Evolutionary conservation across 2,888 invertebrate genomes (phyloP).

Genomic region (Andrena haemorrhoa): DNA sequence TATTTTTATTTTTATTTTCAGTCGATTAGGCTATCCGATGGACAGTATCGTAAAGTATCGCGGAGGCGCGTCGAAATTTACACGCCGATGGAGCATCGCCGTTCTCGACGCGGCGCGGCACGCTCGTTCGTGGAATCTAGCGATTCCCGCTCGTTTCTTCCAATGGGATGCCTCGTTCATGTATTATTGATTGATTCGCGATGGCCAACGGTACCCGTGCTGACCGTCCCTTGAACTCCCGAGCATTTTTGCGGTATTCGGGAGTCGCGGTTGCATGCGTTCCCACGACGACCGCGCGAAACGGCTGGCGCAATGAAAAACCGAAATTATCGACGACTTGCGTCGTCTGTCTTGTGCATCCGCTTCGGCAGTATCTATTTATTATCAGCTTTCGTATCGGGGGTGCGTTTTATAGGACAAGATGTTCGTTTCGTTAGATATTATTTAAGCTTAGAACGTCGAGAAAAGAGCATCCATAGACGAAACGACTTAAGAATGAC

Average conservation of each 20-base stretch:
- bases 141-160: conserved; percentile 25
- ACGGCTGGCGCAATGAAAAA: not conserved
- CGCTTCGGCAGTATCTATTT: not conserved
- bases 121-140: conserved; percentile 20
- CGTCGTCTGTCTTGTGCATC: conserved; percentile 6
- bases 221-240: conserved; percentile 18
- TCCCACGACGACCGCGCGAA: conserved; percentile 44
- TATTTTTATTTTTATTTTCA: not conserved
- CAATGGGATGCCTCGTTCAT: conserved; percentile 49
- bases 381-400: too few species aligned
- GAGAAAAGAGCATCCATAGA: too few species aligned
- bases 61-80: conserved; percentile 1
- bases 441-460: too few species aligned
- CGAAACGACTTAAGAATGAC: too few species aligned
- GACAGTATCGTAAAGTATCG: not conserved
- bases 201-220: conserved; percentile 16
- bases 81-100: conserved; percentile 8
- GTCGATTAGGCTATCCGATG: conserved; percentile 3
- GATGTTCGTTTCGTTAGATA: too few species aligned
- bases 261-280: conserved; percentile 25
- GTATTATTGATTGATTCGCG: conserved; percentile 43
- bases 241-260: conserved; percentile 24
- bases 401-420: too few species aligned
- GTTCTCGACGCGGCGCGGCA: conserved; percentile 35
- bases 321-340: conserved; percentile 1